Base-by-base conservation (phyloP, 2,797 vertebrate genomes). In the Epinephelus awoara region DNA sequence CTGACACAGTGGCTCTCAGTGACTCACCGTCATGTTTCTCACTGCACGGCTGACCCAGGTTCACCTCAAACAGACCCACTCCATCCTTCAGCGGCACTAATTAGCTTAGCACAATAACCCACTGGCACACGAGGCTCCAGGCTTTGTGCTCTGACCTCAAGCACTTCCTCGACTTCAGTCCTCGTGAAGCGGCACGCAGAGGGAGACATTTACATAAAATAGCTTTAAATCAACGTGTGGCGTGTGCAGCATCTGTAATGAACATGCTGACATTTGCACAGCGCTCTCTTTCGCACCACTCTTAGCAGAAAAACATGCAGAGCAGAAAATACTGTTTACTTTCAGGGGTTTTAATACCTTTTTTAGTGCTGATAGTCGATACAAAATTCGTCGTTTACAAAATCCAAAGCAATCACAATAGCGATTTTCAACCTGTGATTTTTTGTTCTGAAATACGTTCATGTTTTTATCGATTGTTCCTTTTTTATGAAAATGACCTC, bases 91-190 rank as follows among this genome's bases (percentile, higher is more conserved):
- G 71, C 82, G 44, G n/a, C 56, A 9, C 73, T 94, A 94, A 94
- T 93, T 91, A 93, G 89, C 88, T 95, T 93, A 94, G 80, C 79
- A 71, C 89, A 49, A 56, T 86, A 83, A 92, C 90, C 88, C 74
- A 90, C 47, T 90, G 79, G 71, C 83, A 85, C 84, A 77, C 19
- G 54, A 80, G 81, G 62, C 79, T 80, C 0, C 23, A 56, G 80
- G 77, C 75, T 88, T 90, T 73, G 40, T 9, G 6, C 50, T 51
- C 29, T 77, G 76, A 72, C 67, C 83, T 86, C 52, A 5, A 54
- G 51, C 25, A 11, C 47, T 68, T 65, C 40, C 13, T n/a, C 0
- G 4, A 44, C 55, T 67, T 73, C 40, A 58, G 55, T 29, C 40
- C 47, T 49, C 23, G 65, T 42, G 58, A 70, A 58, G 14, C 25